Percentiles rank a stretch among this genome's conserved stretches.
phyloP scores from a whole-genome alignment of 2,888 invertebrate genomes.

The Standfussiana lucernea region DNA sequence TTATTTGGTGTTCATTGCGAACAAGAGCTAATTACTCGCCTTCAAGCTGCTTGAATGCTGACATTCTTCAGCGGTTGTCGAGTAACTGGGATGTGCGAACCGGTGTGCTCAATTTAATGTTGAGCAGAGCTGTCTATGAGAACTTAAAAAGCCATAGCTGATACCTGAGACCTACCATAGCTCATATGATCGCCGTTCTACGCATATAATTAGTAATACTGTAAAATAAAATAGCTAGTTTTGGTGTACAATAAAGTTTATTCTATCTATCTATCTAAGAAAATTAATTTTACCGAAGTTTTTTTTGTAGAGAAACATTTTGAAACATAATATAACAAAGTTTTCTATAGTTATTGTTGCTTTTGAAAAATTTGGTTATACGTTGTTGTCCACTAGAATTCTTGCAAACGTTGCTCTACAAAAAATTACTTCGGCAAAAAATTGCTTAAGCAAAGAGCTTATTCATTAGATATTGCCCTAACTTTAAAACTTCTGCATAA shows the following conservation, averaged over 20 bases:
- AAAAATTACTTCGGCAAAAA: not conserved
- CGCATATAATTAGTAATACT: not conserved
- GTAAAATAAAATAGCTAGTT: not conserved
- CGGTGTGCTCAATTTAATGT: not conserved
- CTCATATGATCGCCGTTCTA: not conserved
- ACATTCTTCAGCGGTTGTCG: slow-evolving; percentile 85
- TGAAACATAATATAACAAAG: not conserved
- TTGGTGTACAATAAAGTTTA: no score
- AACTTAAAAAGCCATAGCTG: not conserved
- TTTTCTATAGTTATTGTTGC: not conserved
- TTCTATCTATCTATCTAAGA: not conserved
- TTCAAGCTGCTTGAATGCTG: slow-evolving; percentile 85
- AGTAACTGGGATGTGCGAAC: slow-evolving; percentile 68
- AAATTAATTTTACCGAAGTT: not conserved
- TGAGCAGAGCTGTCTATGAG: not conserved
- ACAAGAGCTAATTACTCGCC: slow-evolving; percentile 88
- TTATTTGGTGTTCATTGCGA: slow-evolving; percentile 79
- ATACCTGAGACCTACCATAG: not conserved
- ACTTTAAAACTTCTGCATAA: not conserved
- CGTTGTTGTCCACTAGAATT: not conserved
- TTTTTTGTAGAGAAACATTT: not conserved
- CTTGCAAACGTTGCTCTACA: not conserved
- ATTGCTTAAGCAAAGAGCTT: not conserved
- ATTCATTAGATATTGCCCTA: not conserved
- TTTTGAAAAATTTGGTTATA: not conserved